These are phyloP conservation scores for Solea solea DNA, from an alignment of 2,113 vertebrate species.

Conservation along the genomic window DNA sequence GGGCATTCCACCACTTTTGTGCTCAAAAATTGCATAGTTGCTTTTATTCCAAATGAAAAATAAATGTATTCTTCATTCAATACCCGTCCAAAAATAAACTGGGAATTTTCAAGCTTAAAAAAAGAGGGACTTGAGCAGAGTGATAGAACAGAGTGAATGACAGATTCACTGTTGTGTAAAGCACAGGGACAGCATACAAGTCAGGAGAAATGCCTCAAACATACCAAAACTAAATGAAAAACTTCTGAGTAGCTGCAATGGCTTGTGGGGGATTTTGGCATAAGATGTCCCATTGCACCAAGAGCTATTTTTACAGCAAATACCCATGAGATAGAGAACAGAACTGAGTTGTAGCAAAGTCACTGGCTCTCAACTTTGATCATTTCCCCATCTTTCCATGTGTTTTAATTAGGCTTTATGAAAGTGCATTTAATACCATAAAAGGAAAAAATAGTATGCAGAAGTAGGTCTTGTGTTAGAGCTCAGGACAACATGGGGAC, in stretches of 20 bases:
- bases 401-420: slow-evolving; percentile 53
- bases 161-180: slow-evolving; percentile 46
- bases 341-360: slow-evolving; percentile 66
- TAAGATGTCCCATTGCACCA: slow-evolving; percentile 77
- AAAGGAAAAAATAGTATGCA: slow-evolving; percentile 56
- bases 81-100: slow-evolving; percentile 58
- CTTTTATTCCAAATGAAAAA: slow-evolving; percentile 33
- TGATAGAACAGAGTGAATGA: slow-evolving; percentile 63
- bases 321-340: slow-evolving; percentile 73
- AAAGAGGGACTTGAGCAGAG: slow-evolving; percentile 32
- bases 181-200: slow-evolving; percentile 47
- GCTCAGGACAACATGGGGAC: slow-evolving; percentile 49
- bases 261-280: slow-evolving; percentile 76
- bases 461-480: slow-evolving; percentile 67
- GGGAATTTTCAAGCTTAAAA: slow-evolving; percentile 36
- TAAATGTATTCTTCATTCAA: slow-evolving; percentile 44
- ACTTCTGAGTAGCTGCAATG: slow-evolving; percentile 66
- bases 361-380: slow-evolving; percentile 74
- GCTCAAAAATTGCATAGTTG: slow-evolving; percentile 4
- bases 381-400: slow-evolving; percentile 45
- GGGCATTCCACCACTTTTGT: slow-evolving; percentile 8
- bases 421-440: slow-evolving; percentile 64
- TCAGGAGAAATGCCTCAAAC: slow-evolving; percentile 54
- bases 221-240: slow-evolving; percentile 65
- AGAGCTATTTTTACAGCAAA: slow-evolving; percentile 80